Conservation (phyloP, 2,113 vertebrate species). For the Phalacrocorax carbo region DNA sequence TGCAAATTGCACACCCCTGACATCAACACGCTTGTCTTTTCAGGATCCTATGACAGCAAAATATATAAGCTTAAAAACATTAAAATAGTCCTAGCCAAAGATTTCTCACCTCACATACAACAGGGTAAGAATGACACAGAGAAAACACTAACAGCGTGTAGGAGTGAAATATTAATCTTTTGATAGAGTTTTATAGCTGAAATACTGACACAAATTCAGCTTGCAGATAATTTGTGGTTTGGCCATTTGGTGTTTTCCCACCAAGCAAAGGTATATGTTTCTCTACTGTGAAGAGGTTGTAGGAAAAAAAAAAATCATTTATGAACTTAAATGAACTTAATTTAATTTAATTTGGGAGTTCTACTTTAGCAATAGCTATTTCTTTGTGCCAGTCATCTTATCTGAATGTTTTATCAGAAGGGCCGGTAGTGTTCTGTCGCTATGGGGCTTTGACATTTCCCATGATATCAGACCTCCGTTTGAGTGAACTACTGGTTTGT, state of each 20-base stretch:
- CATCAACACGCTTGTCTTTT: not conserved
- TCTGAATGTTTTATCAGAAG: not conserved
- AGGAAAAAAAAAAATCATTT: not conserved
- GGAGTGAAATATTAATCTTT: constrained; percentile 2
- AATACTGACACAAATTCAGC: not conserved
- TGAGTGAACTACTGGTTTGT: not conserved
- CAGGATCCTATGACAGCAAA: not conserved
- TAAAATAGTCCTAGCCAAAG: not conserved
- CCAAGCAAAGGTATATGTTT: not conserved
- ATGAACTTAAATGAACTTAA: not conserved
- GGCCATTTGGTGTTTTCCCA: constrained; percentile 30
- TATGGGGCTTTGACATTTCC: not conserved
- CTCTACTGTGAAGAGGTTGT: not conserved
- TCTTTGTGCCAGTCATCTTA: not conserved
- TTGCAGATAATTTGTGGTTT: not conserved
- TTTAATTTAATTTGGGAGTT: not conserved
- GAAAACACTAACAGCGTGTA: not conserved
- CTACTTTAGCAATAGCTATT: not conserved
- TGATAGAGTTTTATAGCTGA: not conserved
- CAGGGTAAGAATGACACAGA: not conserved
- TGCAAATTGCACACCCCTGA: not conserved
- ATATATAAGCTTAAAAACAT: not conserved
- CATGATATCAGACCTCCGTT: not conserved
- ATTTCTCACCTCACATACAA: not conserved
- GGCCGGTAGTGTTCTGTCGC: not conserved